Base-by-base conservation (phyloP, 2,797 vertebrate genomes). In the Diglossa cyanea region DNA sequence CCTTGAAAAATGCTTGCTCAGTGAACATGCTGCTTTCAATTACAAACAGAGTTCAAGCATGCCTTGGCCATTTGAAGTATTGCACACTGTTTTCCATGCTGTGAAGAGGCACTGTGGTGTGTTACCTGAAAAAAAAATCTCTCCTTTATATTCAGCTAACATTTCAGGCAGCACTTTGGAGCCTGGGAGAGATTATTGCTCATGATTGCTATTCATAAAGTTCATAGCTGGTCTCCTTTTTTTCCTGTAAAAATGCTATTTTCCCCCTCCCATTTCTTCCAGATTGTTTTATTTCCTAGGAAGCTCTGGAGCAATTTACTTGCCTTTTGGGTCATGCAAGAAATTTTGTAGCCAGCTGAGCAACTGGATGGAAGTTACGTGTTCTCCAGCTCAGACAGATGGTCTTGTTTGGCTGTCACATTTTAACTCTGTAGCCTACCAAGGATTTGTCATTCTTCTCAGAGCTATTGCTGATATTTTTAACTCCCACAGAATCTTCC, bases 1-100 rank as follows among this genome's bases (percentile, higher is more conserved):
- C 47, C 90, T 88, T 82, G 61, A 86, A 95, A 96, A 96, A 85
- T 91, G 65, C 86, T 84, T 95, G 93, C 88, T 93, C 76, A 62
- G 65, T 44, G 58, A 85, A 85, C 55, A 17, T 31, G 25, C 62
- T 91, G 53, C 54, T 94, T 88, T 79, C 70, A 91, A 62, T 93
- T 95, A 81, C 86, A 94, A 63, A 67, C 50, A 26, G 88, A 92
- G 44, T 74, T 91, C 89, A 75, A 37, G 61, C 5, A 30, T 68
- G 79, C 81, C 78, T 83, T 54, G 50, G 25, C n/a, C 82, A 78
- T 81, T 58, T 94, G 71, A 93, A 91, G 80, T 75, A 79, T 79
- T 91, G 84, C 79, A 78, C 26, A 3, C 13, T 20, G 5, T 79
- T 86, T 88, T 83, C 44, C 48, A 14, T 90, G 90, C 83, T 57